Base-by-base conservation (phyloP, 2,888 invertebrate species). In the Pammene aurita region DNA sequence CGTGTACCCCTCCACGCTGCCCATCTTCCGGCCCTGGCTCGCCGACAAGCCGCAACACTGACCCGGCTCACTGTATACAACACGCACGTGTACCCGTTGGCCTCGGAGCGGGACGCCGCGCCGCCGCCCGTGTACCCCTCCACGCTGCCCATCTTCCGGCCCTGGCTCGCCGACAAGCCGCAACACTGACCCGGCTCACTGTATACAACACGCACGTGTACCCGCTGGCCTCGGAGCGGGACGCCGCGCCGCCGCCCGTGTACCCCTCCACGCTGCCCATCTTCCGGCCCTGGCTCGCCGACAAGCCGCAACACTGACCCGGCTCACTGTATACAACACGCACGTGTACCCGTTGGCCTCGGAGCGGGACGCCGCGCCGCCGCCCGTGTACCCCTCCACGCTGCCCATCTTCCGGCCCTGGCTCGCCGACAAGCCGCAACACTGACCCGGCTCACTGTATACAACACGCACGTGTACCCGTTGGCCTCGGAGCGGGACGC, bases 381-480 rank as follows among this genome's bases (percentile, higher is more conserved):
- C 97, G 75, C 96, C 97, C n/a, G 97, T 97, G 89, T 98, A 98
- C 90, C 98, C 98, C 64, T 96, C 96, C 75, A 97, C 97, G 55
- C 90, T 98, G 84, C 98, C 98, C 56, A 96, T 98, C 76, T 97
- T 97, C 89, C 93, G 98, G 75, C 97, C 98, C 54, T 97, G 97
- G 97, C 93, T 97, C 66, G 95, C 96, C 81, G 97, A 97, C 72
- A 91, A 92, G 61, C 87, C 87, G 11, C 77, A 77, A 0, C 7
- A 54, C 7, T 54, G n/a, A 54, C 26, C 46, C 7, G 9, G 13
- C 13, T n/a, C n/a, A n/a, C n/a, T n/a, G n/a, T n/a, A n/a, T n/a
- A n/a, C n/a, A n/a, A n/a, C n/a, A n/a, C n/a, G 97, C 35, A 98
- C 98, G 13, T 98, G n/a, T n/a, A 98, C 88, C 98, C 98, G 0